phyloP scores from a whole-genome alignment of 2,113 vertebrate genomes.

The Montifringilla adamsi region DNA sequence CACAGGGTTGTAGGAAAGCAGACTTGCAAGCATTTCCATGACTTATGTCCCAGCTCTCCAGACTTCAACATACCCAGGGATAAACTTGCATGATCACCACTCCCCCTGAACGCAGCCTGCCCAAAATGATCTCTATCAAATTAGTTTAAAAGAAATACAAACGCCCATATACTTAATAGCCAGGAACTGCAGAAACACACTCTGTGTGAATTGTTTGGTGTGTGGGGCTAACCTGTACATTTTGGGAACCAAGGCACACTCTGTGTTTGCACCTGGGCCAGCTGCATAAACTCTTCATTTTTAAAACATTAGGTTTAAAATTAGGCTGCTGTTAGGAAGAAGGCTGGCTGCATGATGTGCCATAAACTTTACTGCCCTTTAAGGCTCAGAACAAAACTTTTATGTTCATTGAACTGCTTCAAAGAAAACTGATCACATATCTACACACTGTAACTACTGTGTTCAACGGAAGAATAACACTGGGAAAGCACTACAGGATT shows the following conservation, averaged over 20 bases:
- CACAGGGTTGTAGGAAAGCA: neutral
- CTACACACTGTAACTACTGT: neutral
- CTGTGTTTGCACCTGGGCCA: neutral
- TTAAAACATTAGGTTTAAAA: neutral
- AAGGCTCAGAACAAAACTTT: neutral
- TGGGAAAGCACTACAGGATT: neutral
- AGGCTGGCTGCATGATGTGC: neutral
- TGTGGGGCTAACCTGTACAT: neutral
- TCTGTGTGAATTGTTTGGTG: rapidly evolving
- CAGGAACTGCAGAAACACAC: neutral
- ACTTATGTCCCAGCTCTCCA: neutral
- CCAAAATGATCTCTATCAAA: neutral
- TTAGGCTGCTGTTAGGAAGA: neutral
- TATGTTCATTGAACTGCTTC: neutral
- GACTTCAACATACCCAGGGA: neutral
- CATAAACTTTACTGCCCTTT: neutral
- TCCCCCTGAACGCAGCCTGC: neutral
- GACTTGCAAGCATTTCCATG: neutral
- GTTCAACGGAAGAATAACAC: neutral
- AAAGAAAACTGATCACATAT: neutral
- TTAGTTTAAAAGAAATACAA: neutral
- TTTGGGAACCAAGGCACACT: neutral
- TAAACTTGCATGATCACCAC: neutral
- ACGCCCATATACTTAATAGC: neutral
- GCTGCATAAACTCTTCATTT: neutral